Conservation (phyloP, 2,797 vertebrate species). For the Artibeus lituratus region DNA sequence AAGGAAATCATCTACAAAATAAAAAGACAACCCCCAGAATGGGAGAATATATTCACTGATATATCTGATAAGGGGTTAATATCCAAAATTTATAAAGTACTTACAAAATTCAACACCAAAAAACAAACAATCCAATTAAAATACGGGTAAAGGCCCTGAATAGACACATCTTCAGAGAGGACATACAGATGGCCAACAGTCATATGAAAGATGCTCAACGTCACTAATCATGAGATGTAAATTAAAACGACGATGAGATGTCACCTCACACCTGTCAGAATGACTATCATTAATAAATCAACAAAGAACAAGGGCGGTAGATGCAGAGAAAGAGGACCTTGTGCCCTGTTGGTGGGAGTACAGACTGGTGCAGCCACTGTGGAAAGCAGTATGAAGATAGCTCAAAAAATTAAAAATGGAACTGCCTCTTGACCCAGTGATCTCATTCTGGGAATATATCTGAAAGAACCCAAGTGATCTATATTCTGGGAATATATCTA, state of each 20-base stretch:
- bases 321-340: neutral
- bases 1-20: neutral
- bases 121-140: neutral
- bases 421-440: neutral
- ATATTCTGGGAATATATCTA: neutral
- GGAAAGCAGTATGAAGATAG: neutral
- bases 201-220: neutral
- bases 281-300: neutral
- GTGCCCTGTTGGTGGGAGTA: neutral
- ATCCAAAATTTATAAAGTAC: neutral
- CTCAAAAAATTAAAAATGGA: neutral
- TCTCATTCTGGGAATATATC: neutral
- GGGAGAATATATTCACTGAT: neutral
- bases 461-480: neutral
- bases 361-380: too few species aligned
- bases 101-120: neutral
- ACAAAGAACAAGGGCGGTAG: neutral
- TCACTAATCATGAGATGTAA: neutral
- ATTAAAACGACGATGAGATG: neutral
- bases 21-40: neutral
- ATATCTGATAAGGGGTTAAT: neutral
- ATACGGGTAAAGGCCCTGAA: neutral
- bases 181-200: neutral
- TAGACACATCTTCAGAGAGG: neutral
- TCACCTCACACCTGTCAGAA: neutral